Conservation (phyloP, 2,113 vertebrate species). For the Pteropus alecto region DNA sequence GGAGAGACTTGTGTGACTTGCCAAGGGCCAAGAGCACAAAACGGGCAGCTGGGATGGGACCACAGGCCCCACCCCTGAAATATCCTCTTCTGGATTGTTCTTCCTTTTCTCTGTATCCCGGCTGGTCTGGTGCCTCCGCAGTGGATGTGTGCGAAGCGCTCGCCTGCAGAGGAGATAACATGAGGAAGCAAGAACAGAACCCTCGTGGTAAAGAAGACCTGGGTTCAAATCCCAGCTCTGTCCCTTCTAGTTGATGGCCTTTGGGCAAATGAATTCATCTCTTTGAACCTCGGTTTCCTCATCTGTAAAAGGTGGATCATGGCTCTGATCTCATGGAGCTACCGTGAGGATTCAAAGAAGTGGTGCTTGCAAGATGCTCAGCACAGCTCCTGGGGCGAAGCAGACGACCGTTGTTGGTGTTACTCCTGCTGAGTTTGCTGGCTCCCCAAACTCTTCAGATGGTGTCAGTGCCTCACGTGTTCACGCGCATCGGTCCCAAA, state of each 20-base stretch:
- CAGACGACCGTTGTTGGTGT: accelerated
- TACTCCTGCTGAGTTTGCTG: accelerated
- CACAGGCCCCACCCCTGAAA: accelerated
- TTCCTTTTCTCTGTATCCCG: not conserved
- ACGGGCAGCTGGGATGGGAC: not conserved
- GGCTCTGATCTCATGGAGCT: too few species aligned
- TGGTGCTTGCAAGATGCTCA: accelerated
- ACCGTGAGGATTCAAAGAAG: not conserved
- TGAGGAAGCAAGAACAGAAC: accelerated
- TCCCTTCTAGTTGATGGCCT: not conserved
- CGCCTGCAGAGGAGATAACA: too few species aligned
- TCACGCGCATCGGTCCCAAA: accelerated
- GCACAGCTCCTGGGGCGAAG: accelerated
- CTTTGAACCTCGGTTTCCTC: not conserved
- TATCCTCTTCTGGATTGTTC: accelerated
- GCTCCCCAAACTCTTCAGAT: accelerated
- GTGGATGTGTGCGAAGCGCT: not conserved
- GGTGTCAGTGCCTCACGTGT: not conserved
- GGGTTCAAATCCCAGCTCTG: not conserved
- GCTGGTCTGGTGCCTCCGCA: accelerated
- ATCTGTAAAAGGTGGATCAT: accelerated
- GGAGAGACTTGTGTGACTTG: not conserved
- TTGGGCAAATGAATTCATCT: not conserved
- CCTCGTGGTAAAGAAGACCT: not conserved
- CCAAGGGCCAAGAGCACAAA: not conserved